Evolutionary conservation across 2,888 invertebrate species (phyloP), one percentile per base, ranked within the genome.

Genomic region (Drosophila tripunctata): DNA sequence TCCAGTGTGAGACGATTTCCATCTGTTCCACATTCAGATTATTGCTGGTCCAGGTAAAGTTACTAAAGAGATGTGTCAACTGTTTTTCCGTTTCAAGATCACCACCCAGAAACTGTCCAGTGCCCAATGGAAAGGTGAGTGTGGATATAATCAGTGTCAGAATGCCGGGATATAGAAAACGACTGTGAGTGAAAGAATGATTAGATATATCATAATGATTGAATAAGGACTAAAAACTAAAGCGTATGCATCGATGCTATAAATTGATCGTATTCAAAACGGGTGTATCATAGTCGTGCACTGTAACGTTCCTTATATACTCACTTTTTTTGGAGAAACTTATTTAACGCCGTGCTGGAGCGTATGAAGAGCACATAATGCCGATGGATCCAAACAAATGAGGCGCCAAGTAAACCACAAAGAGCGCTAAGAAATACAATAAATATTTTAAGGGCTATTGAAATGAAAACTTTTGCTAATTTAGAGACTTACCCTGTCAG

Each of bases 321-420:
- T 94, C 92, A 98, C 98, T 98, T 98, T 92, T 97, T 97, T 90
- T 98, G 97, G 40, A 99, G 92, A 90, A 99, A 98, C 61, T 93
- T 94, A 90, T 97, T 98, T 91, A 99, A 94, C 55, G 94, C 94
- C 91, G 97, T 97, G 88, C 96, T 97, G 77, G 96, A 96, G 65
- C 98, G 93, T 95, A 98, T 98, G 90, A 98, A 97, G 31, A 97
- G 94, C 3, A 99, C 98, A 91, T 98, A 98, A 88, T 95, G 96
- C 0, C 98, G 93, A 91, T 99, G 99, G 5, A 96, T 92, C 94
- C 96, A 97, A 22, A 99, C 98, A 93, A 97, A 99, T 52, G 96
- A 93, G 0, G 98, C 97, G 0, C 98, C 98, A 40, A 96, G 94
- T 12, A 98, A 92, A 0, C 98, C 99, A 83, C 95, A 95, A 4